Evolutionary conservation across 2,888 invertebrate species (phyloP).

Genomic region (Chymomyza caudatula): DNA sequence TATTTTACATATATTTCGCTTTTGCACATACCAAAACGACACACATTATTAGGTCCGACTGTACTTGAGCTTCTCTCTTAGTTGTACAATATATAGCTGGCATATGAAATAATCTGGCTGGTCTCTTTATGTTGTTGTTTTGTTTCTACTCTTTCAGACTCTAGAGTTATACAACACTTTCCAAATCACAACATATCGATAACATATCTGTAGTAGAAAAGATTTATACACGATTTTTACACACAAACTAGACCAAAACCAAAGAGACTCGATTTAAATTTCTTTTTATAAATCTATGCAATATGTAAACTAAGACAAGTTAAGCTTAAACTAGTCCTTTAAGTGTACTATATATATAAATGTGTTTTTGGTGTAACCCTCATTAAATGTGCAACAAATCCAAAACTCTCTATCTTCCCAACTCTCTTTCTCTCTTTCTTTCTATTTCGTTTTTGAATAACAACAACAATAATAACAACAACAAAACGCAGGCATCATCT

Average conservation of each 20-base stretch:
- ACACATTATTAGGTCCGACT: too few species aligned
- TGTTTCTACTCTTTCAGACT: conserved; percentile 65
- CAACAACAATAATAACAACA: conserved; percentile 6
- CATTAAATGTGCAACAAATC: conserved; percentile 28
- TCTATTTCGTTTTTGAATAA: conserved; percentile 5
- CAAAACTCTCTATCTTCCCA: conserved; percentile 58
- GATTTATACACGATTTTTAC: conserved; percentile 20
- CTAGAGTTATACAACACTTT: conserved; percentile 75
- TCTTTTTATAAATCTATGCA: not conserved
- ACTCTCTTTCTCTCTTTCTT: conserved; percentile 2
- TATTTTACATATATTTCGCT: too few species aligned
- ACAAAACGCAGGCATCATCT: conserved; percentile 82
- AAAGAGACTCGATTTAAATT: not conserved
- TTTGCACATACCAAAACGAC: too few species aligned
- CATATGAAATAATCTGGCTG: conserved; percentile 32
- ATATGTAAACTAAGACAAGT: not conserved
- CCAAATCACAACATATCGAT: conserved; percentile 77
- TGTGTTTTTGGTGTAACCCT: conserved; percentile 12
- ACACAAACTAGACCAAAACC: conserved; percentile 12
- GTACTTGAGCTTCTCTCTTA: not conserved
- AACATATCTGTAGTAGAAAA: conserved; percentile 73
- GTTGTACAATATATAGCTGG: not conserved
- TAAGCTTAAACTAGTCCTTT: not conserved
- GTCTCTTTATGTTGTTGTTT: conserved; percentile 53
- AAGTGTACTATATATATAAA: not conserved